Evolutionary conservation across 1,140 invertebrate genomes (phyloP), one percentile per base, ranked within the genome.

Genomic region (Pseudomyrmex cubaensis): DNA sequence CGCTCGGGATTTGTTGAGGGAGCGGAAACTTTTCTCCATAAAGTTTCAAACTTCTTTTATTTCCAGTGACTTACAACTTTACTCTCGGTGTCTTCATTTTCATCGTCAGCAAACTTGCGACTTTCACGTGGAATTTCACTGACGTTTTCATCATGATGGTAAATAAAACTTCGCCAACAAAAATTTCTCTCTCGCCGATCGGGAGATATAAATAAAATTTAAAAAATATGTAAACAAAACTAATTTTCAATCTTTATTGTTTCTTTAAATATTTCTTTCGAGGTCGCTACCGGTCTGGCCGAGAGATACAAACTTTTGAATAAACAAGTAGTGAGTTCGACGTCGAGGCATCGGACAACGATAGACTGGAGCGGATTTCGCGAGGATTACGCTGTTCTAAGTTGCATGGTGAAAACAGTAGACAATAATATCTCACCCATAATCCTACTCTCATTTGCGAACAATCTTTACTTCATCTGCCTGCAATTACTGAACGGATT

Each of bases 381-480:
- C 8, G 94, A 95, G 87, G 94, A 95, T 84, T 96, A 96, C 85
- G 95, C 96, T 2, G 93, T 92, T 87, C 88, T 96, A 2, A 95
- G 95, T 74, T 91, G 92, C 17, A 87, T 96, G 0, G 96, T 95
- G 20, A 95, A 95, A 83, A 93, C 93, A 61, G 92, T 96, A 13
- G 96, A 96, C 84, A 90, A 95, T 35, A 89, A 94, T 50, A 93
- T 96, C 57, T 95, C 96, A 0, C 90, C 93, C 0, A 94, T 97
- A 2, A 95, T 96, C 5, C 91, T 97, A 1, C 89, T 97, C 7
- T 97, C 96, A 0, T 97, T 96, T 76, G 95, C 95, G 2, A 96
- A 96, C 83, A 97, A 97, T 91, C 91, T 97, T 0, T 97, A 97
- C 87, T 97, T 97, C 66, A 96, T 97, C 48, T 96, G 97, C 67